phyloP scores from a whole-genome alignment of 2,113 vertebrate species.

The Gymnorhina tibicen region DNA sequence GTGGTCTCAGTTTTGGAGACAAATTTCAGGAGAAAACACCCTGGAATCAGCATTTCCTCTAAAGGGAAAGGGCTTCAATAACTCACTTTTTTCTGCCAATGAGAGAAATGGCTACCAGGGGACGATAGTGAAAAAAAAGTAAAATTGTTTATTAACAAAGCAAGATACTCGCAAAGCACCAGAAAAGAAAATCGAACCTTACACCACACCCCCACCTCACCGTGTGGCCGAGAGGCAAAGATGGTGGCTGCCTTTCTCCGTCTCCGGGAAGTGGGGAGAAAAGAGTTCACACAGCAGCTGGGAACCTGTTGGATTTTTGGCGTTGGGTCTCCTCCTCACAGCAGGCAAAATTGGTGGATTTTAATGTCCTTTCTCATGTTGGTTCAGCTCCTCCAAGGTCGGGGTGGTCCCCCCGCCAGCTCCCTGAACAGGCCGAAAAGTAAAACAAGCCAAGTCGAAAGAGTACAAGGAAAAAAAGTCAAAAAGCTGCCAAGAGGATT shows the following conservation, averaged over 20 bases:
- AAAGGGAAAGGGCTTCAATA: not conserved
- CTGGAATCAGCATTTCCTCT: not conserved
- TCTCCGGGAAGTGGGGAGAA: not conserved
- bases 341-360: not conserved
- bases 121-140: not conserved
- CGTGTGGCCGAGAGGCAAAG: not conserved
- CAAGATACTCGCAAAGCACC: not conserved
- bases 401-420: accelerated
- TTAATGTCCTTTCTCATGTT: not conserved
- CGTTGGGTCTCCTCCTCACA: not conserved
- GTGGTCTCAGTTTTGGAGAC: not conserved
- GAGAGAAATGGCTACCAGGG: not conserved
- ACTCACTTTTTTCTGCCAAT: not conserved
- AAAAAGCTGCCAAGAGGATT: not conserved
- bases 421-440: too few species aligned
- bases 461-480: not conserved
- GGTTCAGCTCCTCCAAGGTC: not conserved
- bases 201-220: not conserved
- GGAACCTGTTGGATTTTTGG: not conserved
- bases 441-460: not conserved
- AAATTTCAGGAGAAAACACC: not conserved
- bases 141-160: not conserved
- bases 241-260: not conserved
- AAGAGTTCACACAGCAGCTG: not conserved
- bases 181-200: not conserved